These are phyloP conservation scores for Hemiscyllium ocellatum DNA, from an alignment of 2,113 vertebrate species.

Conservation along the genomic window DNA sequence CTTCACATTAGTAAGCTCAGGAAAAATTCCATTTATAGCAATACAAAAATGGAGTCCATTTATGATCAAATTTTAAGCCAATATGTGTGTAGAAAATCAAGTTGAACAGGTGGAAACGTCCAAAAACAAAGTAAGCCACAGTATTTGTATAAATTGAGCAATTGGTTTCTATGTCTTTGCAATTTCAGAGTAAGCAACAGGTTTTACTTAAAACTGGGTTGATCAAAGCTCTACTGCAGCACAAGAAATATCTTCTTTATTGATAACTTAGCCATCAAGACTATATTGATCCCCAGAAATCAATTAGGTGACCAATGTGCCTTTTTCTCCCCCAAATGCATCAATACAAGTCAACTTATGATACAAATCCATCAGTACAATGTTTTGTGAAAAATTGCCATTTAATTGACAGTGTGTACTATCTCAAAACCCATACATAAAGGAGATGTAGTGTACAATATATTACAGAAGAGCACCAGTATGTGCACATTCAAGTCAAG, in stretches of 20 bases:
- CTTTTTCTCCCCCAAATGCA: background rate
- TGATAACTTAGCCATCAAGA: slow-evolving; percentile 22
- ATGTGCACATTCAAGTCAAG: slow-evolving; percentile 75
- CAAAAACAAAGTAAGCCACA: background rate
- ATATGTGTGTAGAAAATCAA: background rate
- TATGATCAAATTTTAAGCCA: background rate
- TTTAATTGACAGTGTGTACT: slow-evolving; percentile 37
- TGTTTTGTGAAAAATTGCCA: slow-evolving; percentile 37
- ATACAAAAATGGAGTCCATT: background rate
- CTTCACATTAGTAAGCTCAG: slow-evolving; percentile 22
- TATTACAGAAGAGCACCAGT: slow-evolving; percentile 72
- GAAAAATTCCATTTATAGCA: slow-evolving; percentile 13
- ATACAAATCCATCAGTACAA: slow-evolving; percentile 36
- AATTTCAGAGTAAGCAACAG: background rate
- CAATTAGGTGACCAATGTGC: background rate
- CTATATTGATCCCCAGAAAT: slow-evolving; percentile 15
- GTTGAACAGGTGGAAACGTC: background rate
- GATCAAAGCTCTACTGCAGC: background rate
- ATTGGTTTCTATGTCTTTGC: background rate
- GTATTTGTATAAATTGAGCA: background rate
- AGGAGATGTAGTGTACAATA: slow-evolving; percentile 72
- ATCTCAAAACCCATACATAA: slow-evolving; percentile 39
- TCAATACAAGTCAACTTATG: slow-evolving; percentile 26
- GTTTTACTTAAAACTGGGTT: background rate
- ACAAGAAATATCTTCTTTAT: slow-evolving; percentile 10